A percentile compares a stretch with the other conserved stretches of the same genome.
phyloP scores from a whole-genome alignment of 2,797 vertebrate species.

The Neopelma chrysocephalum region DNA sequence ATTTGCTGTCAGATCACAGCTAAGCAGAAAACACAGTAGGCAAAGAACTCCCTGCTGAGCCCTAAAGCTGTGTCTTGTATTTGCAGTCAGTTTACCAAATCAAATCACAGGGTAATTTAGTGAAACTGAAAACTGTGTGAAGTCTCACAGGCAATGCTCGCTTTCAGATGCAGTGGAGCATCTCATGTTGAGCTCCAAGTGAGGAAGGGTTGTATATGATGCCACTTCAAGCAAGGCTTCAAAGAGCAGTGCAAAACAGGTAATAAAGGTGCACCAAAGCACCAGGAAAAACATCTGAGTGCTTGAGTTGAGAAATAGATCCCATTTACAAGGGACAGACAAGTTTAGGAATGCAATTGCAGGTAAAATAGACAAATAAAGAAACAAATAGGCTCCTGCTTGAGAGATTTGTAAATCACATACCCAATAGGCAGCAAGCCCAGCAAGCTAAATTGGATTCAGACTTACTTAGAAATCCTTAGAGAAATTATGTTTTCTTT shows the following conservation, averaged over 20 bases:
- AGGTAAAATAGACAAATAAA: conserved; percentile 11
- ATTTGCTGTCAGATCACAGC: not conserved
- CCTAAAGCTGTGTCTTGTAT: not conserved
- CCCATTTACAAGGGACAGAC: not conserved
- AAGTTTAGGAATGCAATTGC: not conserved
- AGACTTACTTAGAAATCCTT: conserved; percentile 16
- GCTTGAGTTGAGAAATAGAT: not conserved
- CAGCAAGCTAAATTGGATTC: conserved; percentile 30
- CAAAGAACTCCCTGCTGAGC: not conserved
- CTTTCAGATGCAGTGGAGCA: not conserved
- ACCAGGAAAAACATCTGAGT: not conserved
- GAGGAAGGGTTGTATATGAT: not conserved
- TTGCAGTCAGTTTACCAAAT: conserved; percentile 37
- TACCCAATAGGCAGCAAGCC: not conserved
- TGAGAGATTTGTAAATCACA: conserved; percentile 28
- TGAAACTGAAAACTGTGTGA: not conserved
- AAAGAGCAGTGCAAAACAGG: not conserved
- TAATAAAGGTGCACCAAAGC: not conserved
- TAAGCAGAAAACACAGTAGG: not conserved
- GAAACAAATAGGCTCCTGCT: conserved; percentile 23
- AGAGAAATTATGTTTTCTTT: conserved; percentile 29
- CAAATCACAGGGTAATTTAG: conserved; percentile 8
- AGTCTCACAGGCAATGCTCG: not conserved
- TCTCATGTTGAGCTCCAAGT: not conserved
- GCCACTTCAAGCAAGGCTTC: not conserved